These are phyloP conservation scores for Mola mola DNA, from an alignment of 2,113 vertebrate genomes.

Conservation along the genomic window DNA sequence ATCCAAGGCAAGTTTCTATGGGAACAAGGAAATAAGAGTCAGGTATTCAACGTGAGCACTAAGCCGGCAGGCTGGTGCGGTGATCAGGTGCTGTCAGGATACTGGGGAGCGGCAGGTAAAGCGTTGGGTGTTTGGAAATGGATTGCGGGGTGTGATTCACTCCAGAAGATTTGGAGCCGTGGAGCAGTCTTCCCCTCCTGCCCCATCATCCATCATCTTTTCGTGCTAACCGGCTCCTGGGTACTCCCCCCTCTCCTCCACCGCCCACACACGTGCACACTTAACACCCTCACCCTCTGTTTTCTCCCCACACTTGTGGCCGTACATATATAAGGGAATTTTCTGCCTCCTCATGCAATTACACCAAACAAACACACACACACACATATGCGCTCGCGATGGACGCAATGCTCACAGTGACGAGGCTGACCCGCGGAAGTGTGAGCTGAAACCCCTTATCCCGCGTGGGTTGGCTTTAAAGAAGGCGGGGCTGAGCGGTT, in stretches of 20 bases:
- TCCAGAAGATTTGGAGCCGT: conserved; percentile 86
- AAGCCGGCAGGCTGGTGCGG: conserved; percentile 26
- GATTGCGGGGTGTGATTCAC: conserved; percentile 71
- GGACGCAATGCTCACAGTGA: conserved; percentile 2
- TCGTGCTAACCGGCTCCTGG: conserved; percentile 61
- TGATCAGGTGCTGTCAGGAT: conserved; percentile 63
- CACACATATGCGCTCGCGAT: conserved; percentile 6
- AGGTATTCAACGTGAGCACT: conserved; percentile 61
- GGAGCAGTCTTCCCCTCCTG: conserved; percentile 91
- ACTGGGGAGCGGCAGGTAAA: conserved; percentile 46
- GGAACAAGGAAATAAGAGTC: conserved; percentile 59
- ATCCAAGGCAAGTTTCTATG: conserved; percentile 63
- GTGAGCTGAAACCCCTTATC: conserved; percentile 32
- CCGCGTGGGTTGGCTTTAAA: conserved; percentile 13
- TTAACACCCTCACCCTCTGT: conserved; percentile 14
- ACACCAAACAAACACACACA: conserved; percentile 5
- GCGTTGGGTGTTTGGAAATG: conserved; percentile 57
- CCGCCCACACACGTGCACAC: conserved; percentile 31
- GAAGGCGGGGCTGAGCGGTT: conserved; percentile 56
- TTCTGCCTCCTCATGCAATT: conserved; percentile 35
- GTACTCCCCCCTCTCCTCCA: conserved; percentile 27
- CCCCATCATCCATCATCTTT: conserved; percentile 98
- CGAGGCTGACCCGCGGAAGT: conserved; percentile 43
- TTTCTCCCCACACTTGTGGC: conserved; percentile 36
- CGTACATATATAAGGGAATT: conserved; percentile 29